Evolutionary conservation across 2,888 invertebrate genomes (phyloP).

Genomic region (Trissonchulus sp.): DNA sequence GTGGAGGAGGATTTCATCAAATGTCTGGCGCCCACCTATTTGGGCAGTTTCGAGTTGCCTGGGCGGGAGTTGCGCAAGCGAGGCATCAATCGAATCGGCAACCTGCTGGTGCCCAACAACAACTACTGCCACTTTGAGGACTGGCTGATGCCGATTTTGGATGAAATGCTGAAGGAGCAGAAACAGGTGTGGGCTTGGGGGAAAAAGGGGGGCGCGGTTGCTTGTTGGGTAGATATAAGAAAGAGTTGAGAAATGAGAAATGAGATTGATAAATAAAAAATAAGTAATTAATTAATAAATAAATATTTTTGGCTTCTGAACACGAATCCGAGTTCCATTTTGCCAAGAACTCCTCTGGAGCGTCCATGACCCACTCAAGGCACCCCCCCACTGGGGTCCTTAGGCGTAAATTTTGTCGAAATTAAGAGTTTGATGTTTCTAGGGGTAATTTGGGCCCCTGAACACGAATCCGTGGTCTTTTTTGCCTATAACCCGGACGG

Average conservation of each 20-base stretch:
- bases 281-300: background rate
- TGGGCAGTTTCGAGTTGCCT: conserved; percentile 70
- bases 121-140: conserved; percentile 97
- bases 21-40: conserved; percentile 84
- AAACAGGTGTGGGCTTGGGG: too few species aligned
- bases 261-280: background rate
- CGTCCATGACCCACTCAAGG: too few species aligned
- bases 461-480: too few species aligned
- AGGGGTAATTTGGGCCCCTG: too few species aligned
- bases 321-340: too few species aligned
- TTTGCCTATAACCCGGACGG: too few species aligned
- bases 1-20: conserved; percentile 98
- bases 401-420: too few species aligned
- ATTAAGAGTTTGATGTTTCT: too few species aligned
- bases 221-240: too few species aligned
- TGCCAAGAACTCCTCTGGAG: too few species aligned
- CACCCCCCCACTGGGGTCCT: too few species aligned
- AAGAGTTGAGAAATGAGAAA: conserved; percentile 14
- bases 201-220: too few species aligned
- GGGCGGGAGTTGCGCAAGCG: conserved; percentile 64
- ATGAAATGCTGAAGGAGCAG: conserved; percentile 83
- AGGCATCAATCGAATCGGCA: conserved; percentile 84
- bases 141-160: conserved; percentile 88
- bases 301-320: conserved; percentile 37
- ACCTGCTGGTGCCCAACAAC: conserved; percentile 91